Percentiles rank a stretch among this genome's conserved stretches.
Evolutionary conservation across 2,113 vertebrate species (phyloP).

Genomic region (Pitta sordida): DNA sequence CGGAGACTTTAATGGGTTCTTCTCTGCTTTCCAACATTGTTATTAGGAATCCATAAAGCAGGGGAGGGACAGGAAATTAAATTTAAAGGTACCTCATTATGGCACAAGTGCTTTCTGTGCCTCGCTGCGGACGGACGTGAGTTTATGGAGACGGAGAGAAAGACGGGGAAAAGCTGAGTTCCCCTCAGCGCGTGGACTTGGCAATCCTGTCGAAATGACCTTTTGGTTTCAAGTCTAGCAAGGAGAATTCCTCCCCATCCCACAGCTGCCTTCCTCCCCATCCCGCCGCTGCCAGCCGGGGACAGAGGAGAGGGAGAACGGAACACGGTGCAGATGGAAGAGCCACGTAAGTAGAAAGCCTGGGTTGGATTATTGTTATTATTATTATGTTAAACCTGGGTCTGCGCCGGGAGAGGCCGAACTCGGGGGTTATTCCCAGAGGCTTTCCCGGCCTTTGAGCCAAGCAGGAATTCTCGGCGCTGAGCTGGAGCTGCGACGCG

Average conservation of each 20-base stretch:
- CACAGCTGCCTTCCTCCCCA: neutral
- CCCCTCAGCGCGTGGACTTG: neutral
- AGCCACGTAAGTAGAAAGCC: neutral
- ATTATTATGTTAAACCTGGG: neutral
- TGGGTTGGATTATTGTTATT: neutral
- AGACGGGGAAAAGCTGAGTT: neutral
- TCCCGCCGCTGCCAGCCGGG: neutral
- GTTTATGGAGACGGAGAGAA: neutral
- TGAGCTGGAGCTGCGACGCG: neutral
- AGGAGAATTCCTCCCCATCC: neutral
- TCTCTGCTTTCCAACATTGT: neutral
- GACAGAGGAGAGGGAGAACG: too few species aligned
- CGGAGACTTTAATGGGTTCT: neutral
- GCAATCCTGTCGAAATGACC: neutral
- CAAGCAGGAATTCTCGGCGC: neutral
- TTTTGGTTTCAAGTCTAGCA: neutral
- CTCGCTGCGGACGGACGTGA: neutral
- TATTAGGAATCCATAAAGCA: constrained; percentile 18
- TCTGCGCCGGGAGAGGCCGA: neutral
- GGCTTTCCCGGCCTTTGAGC: neutral
- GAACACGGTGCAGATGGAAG: neutral
- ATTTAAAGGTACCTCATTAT: neutral
- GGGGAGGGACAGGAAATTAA: constrained; percentile 8
- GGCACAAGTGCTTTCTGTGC: neutral
- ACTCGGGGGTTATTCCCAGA: neutral